phyloP scores from a whole-genome alignment of 2,888 invertebrate genomes.

The Amphimallon solstitiale region DNA sequence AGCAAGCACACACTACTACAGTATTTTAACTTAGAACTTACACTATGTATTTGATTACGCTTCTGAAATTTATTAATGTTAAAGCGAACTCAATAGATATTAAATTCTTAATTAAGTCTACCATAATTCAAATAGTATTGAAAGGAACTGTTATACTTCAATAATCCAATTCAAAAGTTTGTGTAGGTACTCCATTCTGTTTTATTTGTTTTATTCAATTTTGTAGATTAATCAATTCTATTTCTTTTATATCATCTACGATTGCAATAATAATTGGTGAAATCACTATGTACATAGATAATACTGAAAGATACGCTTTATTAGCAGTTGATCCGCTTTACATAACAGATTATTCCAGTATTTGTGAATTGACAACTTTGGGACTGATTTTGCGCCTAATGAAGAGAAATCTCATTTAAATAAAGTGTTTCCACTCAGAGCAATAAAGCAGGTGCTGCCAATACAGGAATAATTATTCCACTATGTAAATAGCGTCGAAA shows the following conservation, averaged over 20 bases:
- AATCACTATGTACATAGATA: conserved; percentile 18
- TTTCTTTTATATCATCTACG: not conserved
- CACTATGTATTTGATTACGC: too few relatives aligned
- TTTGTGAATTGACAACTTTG: conserved; percentile 44
- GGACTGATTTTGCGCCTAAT: conserved; percentile 46
- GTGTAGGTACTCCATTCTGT: too few relatives aligned
- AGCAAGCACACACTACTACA: too few relatives aligned
- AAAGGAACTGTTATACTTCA: too few relatives aligned
- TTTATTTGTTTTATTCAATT: not conserved
- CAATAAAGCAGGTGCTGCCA: conserved; percentile 41
- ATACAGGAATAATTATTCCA: conserved; percentile 1
- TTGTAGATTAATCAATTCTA: not conserved
- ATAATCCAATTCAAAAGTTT: too few relatives aligned
- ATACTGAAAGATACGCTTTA: conserved; percentile 19
- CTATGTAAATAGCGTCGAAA: not conserved
- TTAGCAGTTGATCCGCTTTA: conserved; percentile 29
- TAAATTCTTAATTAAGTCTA: too few relatives aligned
- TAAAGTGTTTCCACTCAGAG: conserved; percentile 40
- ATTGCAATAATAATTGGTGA: conserved; percentile 7
- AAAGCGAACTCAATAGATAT: too few relatives aligned
- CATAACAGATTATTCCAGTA: conserved; percentile 43
- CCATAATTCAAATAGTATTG: too few relatives aligned
- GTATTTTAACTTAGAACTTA: too few relatives aligned
- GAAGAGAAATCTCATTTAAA: conserved; percentile 46
- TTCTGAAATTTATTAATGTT: too few relatives aligned